These are phyloP conservation scores for Fregata magnificens DNA, from an alignment of 2,113 vertebrate genomes.

Conservation along the genomic window DNA sequence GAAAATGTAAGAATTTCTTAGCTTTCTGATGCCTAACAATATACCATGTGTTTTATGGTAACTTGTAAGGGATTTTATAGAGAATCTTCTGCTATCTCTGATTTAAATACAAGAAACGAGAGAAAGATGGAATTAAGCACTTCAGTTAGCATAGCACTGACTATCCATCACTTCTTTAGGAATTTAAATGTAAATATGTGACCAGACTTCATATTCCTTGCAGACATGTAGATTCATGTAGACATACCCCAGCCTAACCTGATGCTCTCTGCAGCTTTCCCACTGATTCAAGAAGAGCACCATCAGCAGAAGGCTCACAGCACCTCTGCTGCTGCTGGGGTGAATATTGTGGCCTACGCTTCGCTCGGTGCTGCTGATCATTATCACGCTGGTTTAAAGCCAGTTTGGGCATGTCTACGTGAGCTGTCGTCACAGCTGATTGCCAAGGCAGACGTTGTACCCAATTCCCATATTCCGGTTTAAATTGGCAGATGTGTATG, in stretches of 20 bases:
- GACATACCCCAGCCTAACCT: background rate
- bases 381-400: background rate
- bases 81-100: background rate
- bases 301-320: background rate
- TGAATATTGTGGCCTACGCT: background rate
- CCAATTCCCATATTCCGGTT: background rate
- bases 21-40: background rate
- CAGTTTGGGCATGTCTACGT: background rate
- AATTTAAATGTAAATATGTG: background rate
- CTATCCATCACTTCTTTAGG: background rate
- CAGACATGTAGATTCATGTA: background rate
- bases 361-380: accelerated
- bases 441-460: background rate
- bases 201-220: background rate
- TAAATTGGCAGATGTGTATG: background rate
- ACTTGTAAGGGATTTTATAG: background rate
- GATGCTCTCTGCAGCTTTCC: background rate
- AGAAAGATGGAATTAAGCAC: background rate
- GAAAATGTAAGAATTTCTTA: background rate
- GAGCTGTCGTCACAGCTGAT: background rate
- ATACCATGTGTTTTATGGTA: background rate
- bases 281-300: background rate
- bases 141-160: background rate
- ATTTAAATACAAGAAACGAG: background rate
- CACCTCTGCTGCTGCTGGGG: background rate